These are phyloP conservation scores for Eulemur rufifrons DNA, from an alignment of 2,113 vertebrate genomes.

Conservation along the genomic window DNA sequence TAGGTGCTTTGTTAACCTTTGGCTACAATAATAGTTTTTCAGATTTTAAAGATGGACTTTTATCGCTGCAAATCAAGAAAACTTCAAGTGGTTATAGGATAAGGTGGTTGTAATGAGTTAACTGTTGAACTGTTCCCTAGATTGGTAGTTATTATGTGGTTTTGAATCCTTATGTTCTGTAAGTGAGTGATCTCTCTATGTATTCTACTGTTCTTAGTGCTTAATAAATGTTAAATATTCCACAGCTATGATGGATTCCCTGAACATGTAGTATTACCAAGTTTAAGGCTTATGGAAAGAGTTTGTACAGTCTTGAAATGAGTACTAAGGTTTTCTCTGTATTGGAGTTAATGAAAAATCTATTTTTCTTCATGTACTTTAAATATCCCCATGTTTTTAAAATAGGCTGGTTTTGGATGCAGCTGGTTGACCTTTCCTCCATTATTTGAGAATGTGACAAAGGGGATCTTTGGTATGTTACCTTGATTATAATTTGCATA, in stretches of 20 bases:
- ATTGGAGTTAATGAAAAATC: background rate
- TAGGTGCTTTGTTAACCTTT: constrained; percentile 20
- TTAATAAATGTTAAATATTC: background rate
- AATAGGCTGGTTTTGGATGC: background rate
- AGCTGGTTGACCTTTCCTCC: background rate
- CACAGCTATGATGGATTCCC: background rate
- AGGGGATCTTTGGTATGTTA: background rate
- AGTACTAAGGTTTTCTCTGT: constrained; percentile 20
- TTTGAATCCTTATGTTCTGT: background rate
- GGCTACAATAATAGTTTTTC: background rate
- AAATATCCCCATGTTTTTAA: background rate
- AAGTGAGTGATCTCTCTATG: background rate
- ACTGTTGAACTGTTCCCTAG: background rate
- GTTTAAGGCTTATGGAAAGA: background rate
- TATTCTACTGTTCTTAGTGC: background rate
- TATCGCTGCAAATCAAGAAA: background rate
- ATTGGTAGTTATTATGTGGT: background rate
- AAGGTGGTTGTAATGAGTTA: background rate
- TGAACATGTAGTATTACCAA: background rate
- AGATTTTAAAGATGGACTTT: constrained; percentile 18
- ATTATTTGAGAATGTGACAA: constrained; percentile 35
- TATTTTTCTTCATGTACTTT: background rate
- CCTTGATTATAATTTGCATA: constrained; percentile 32
- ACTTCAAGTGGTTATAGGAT: background rate
- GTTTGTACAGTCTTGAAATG: background rate